phyloP scores from a whole-genome alignment of 2,888 invertebrate species.

The Lasioglossum morio region DNA sequence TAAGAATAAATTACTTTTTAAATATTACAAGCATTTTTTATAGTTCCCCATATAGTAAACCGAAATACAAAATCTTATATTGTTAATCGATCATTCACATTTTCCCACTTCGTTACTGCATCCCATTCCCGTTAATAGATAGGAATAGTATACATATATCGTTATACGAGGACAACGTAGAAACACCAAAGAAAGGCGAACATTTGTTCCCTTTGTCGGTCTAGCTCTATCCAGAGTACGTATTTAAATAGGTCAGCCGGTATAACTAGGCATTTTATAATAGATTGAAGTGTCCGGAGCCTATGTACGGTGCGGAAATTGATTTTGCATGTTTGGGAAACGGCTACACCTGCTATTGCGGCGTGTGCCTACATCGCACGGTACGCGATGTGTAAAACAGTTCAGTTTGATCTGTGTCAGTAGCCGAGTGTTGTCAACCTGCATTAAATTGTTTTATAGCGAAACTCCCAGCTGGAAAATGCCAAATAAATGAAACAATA shows the following conservation, averaged over 20 bases:
- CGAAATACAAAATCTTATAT: no score
- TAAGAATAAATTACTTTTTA: no score
- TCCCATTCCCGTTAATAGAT: background rate
- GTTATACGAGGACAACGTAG: background rate
- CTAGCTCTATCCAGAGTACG: background rate
- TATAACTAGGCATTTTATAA: slow-evolving; percentile 21
- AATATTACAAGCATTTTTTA: no score
- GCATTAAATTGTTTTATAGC: slow-evolving; percentile 43
- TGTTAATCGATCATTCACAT: no score
- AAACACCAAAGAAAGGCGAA: background rate
- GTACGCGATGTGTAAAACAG: background rate
- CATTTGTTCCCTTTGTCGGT: background rate
- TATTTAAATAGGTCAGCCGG: slow-evolving; percentile 7
- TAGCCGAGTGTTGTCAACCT: slow-evolving; percentile 16
- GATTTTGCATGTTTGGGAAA: slow-evolving; percentile 61
- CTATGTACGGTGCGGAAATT: slow-evolving; percentile 63
- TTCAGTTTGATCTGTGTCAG: background rate
- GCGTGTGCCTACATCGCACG: background rate
- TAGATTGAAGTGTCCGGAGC: slow-evolving; percentile 32
- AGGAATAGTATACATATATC: no score
- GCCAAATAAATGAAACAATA: background rate
- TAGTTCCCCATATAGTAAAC: no score
- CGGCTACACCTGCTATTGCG: slow-evolving; percentile 42
- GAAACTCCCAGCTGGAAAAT: background rate
- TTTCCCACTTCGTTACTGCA: no score